Conservation (phyloP, 1,140 invertebrate genomes). For the Drosophila azteca region DNA sequence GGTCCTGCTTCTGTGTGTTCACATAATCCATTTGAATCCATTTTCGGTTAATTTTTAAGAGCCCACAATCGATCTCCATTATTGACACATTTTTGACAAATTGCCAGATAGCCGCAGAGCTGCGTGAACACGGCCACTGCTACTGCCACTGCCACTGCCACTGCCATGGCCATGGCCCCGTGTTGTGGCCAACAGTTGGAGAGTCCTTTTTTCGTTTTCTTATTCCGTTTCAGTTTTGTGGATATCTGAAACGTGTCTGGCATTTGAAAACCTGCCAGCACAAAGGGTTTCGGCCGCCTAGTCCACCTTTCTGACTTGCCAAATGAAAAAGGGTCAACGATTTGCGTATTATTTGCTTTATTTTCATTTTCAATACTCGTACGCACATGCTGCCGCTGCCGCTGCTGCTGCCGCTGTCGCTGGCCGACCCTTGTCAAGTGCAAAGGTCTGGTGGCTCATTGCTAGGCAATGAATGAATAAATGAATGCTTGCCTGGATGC, state of each 20-base stretch:
- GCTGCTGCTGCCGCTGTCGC: too few species aligned
- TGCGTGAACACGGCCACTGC: conserved; percentile 19
- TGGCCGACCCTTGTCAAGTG: conserved; percentile 65
- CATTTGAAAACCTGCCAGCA: conserved; percentile 48
- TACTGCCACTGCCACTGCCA: too few species aligned
- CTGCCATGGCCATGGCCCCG: background rate
- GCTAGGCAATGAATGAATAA: conserved; percentile 55
- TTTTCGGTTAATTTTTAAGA: conserved; percentile 63
- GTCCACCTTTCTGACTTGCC: conserved; percentile 57
- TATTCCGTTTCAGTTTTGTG: conserved; percentile 24
- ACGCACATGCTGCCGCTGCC: conserved; percentile 4
- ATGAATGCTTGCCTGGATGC: background rate
- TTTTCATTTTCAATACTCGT: conserved; percentile 53
- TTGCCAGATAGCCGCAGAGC: conserved; percentile 60
- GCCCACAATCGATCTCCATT: conserved; percentile 73
- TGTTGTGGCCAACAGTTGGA: conserved; percentile 25
- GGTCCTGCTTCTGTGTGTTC: background rate
- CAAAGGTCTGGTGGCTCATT: conserved; percentile 40
- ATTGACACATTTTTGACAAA: conserved; percentile 82
- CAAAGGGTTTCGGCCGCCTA: conserved; percentile 37
- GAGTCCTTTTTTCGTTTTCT: conserved; percentile 39
- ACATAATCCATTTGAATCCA: conserved; percentile 55
- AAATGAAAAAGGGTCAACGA: conserved; percentile 63
- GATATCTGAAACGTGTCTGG: conserved; percentile 66
- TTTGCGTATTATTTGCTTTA: conserved; percentile 76